Evolutionary conservation across 2,888 invertebrate species (phyloP).

Genomic region (Phragmatobia fuliginosa): DNA sequence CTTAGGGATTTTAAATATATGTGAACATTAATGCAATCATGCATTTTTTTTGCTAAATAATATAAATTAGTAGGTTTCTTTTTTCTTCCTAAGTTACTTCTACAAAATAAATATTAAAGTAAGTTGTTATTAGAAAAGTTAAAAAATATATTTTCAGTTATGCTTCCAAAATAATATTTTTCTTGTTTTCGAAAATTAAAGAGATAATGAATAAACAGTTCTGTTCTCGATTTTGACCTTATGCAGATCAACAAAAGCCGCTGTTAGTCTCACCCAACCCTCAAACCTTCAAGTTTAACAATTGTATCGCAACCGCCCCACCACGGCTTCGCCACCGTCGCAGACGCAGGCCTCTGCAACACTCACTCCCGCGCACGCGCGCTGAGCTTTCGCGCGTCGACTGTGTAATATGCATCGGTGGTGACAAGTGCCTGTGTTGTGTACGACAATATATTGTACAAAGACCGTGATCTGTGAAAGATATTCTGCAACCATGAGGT

Average conservation of each 20-base stretch:
- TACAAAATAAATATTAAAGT: too few species aligned
- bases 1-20: background rate
- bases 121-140: too few species aligned
- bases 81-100: too few species aligned
- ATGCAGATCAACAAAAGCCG: constrained; percentile 25
- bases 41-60: background rate
- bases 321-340: constrained; percentile 46
- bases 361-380: constrained; percentile 75
- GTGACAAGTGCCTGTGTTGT: constrained; percentile 80
- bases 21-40: background rate
- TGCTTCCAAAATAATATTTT: background rate
- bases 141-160: background rate
- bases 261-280: constrained; percentile 42
- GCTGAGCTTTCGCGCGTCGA: constrained; percentile 80
- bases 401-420: constrained; percentile 79
- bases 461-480: constrained; percentile 65
- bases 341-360: constrained; percentile 48
- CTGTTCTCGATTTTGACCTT: background rate
- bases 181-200: background rate
- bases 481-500: constrained; percentile 69
- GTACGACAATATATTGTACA: constrained; percentile 64
- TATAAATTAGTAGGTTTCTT: background rate
- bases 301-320: constrained; percentile 66
- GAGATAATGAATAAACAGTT: background rate
- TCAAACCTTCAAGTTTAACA: constrained; percentile 61